These are phyloP conservation scores for Trichonephila clavipes DNA, from an alignment of 1,140 invertebrate genomes.

Conservation along the genomic window DNA sequence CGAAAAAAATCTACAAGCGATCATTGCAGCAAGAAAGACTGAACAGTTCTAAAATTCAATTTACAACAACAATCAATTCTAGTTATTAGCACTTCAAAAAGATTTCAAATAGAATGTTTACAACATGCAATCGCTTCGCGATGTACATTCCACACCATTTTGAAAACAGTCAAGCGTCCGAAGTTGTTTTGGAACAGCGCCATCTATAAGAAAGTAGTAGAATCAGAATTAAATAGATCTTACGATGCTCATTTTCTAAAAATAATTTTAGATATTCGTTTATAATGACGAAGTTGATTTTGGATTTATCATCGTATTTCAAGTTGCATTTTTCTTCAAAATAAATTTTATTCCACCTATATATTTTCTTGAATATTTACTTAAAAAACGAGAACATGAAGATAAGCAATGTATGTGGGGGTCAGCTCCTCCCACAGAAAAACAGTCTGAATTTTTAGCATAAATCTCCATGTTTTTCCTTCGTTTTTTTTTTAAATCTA, in stretches of 20 bases:
- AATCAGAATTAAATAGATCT: neutral
- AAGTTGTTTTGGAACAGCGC: slow-evolving; percentile 22
- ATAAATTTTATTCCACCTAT: too few relatives aligned
- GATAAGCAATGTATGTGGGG: too few relatives aligned
- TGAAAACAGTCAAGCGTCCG: slow-evolving; percentile 26
- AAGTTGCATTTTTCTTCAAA: too few relatives aligned
- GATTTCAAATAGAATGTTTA: slow-evolving; percentile 9
- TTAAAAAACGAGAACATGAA: too few relatives aligned
- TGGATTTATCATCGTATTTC: too few relatives aligned
- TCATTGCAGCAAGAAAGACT: neutral
- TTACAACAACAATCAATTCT: neutral
- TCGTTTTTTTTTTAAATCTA: too few relatives aligned
- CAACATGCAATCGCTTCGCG: slow-evolving; percentile 12
- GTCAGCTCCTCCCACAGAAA: too few relatives aligned
- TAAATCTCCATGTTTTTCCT: too few relatives aligned
- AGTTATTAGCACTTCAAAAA: neutral
- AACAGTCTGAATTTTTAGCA: too few relatives aligned
- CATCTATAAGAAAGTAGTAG: neutral
- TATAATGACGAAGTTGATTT: too few relatives aligned
- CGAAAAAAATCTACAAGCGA: neutral
- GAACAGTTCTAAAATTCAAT: neutral
- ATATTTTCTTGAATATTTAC: too few relatives aligned
- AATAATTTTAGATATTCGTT: neutral
- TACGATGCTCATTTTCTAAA: neutral
- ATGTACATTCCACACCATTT: slow-evolving; percentile 20